Evolutionary conservation across 2,888 invertebrate species (phyloP).

Genomic region (Aphrophora alni): DNA sequence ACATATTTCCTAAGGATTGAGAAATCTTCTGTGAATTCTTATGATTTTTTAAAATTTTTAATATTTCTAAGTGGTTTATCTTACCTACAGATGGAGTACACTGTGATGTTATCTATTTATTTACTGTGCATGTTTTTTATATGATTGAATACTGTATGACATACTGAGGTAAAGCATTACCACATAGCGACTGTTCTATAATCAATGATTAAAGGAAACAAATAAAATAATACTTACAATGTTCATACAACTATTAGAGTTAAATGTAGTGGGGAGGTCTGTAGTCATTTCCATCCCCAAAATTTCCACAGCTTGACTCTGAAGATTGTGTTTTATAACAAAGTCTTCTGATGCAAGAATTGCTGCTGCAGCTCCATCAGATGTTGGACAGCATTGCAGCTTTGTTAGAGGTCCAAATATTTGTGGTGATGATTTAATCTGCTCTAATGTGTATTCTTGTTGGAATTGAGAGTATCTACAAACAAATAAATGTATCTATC

Average conservation of each 20-base stretch:
- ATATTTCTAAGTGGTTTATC: no score
- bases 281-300: constrained; percentile 97
- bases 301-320: constrained; percentile 91
- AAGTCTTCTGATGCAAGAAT: constrained; percentile 91
- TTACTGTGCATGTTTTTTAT: no score
- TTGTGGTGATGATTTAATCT: constrained; percentile 86
- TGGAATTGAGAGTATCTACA: constrained; percentile 89
- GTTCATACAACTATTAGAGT: constrained; percentile 80
- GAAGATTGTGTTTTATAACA: constrained; percentile 80
- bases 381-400: constrained; percentile 97
- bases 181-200: no score
- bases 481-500: no score
- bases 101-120: no score
- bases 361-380: constrained; percentile 96
- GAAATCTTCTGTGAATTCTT: no score
- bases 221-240: constrained; percentile 62
- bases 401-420: constrained; percentile 94
- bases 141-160: no score
- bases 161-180: no score
- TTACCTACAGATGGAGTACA: no score
- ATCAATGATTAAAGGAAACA: no score
- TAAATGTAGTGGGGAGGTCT: constrained; percentile 85
- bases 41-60: no score
- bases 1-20: no score
- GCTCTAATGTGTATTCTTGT: constrained; percentile 87